Base-by-base conservation (phyloP, 2,113 vertebrate species). In the Myotis lucifugus region DNA sequence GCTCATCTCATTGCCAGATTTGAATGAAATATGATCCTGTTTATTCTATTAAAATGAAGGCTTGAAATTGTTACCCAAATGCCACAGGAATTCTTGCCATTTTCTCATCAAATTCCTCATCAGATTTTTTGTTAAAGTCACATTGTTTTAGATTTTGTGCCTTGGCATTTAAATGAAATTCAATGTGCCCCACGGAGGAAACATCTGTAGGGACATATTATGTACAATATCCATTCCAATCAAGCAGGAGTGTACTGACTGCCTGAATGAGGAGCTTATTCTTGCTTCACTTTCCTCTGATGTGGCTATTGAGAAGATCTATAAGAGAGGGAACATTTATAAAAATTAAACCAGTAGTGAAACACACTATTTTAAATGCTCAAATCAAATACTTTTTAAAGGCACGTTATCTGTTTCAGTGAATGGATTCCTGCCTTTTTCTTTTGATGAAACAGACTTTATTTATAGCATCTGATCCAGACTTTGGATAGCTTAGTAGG, bases 21-120 rank as follows among this genome's bases (percentile, higher is more conserved):
- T 99, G 98, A 99, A 99, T 99, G 99, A 99, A 99, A 99, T 99
- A 98, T 98, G 98, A 99, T 99, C 98, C 97, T 98, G 98, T 99
- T 99, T 99, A 98, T 99, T 99, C 98, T 99, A 99, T 99, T 99
- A 99, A 99, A 99, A 98, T 0, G 98, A 98, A 98, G 98, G 96
- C 98, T 98, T 98, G 98, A 99, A 99, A 99, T 98, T 98, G 98
- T 99, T 99, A 99, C 98, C 98, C 98, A 98, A 99, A 98, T 98
- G 98, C 98, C 98, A 98, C 98, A 99, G 98, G 98, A 99, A 99
- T 98, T 99, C 98, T 98, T 98, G 98, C 98, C 98, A 98, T 99
- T 99, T 99, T 99, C 98, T 99, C 98, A 99, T 99, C 98, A 98
- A 99, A 99, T 98, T 98, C 98, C 98, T 98, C 98, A 98, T 98